A percentile compares a stretch with the other conserved stretches of the same genome.
Conservation (phyloP, 1,140 invertebrate species). For the Drosophila hydei region DNA sequence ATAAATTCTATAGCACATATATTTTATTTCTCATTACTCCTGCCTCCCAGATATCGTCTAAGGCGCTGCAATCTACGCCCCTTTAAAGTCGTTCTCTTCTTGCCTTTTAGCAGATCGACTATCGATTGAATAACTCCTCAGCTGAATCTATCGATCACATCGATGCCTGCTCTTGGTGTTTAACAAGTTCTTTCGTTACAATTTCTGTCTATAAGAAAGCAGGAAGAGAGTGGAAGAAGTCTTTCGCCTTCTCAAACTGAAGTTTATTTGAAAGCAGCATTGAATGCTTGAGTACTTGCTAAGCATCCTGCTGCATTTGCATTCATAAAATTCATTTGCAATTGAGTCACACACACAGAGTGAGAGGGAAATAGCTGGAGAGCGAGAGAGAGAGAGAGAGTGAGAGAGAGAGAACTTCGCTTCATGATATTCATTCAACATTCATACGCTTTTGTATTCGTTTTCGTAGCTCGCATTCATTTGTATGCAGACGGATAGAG, state of each 20-base stretch:
- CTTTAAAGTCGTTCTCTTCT: too few species aligned
- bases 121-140: too few species aligned
- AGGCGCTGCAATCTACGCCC: too few species aligned
- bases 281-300: conserved; percentile 3
- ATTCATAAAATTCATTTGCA: conserved; percentile 11
- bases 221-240: too few species aligned
- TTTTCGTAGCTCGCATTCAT: conserved; percentile 20
- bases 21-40: too few species aligned
- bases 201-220: too few species aligned
- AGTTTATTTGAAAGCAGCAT: not conserved
- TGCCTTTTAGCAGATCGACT: too few species aligned
- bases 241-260: not conserved
- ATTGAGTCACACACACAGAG: not conserved
- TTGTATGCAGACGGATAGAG: conserved; percentile 30
- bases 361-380: not conserved
- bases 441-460: conserved; percentile 7
- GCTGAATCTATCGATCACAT: too few species aligned
- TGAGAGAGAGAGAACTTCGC: not conserved
- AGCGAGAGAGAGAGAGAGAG: not conserved
- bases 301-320: not conserved
- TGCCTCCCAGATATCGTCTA: too few species aligned
- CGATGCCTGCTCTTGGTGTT: too few species aligned
- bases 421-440: conserved; percentile 16
- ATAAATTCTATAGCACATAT: too few species aligned
- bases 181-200: too few species aligned